Evolutionary conservation across 53 echinoderm and acorn worm species (phyloP), one percentile per base, ranked within the genome.

Genomic region (Luidia sarsii): DNA sequence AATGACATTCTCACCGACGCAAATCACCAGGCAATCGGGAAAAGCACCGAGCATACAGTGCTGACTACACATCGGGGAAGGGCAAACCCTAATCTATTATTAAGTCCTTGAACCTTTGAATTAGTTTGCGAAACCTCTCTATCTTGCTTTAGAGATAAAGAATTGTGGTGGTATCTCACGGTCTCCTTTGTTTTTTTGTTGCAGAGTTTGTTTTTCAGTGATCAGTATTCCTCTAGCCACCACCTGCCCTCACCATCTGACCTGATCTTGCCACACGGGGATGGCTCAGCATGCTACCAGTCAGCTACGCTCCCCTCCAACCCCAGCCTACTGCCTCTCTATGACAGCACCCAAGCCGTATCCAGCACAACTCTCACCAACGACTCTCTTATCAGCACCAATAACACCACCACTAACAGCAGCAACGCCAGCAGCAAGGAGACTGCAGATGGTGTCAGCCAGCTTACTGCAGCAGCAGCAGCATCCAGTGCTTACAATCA

Each of bases 181-280:
- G n/a, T n/a, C n/a, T n/a, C n/a, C n/a, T n/a, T n/a, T n/a, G n/a
- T n/a, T n/a, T n/a, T n/a, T n/a, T n/a, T n/a, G n/a, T n/a, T n/a
- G 5, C 59, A 57, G 59, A 25, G 35, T 63, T 36, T 63, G 18
- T 63, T 25, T 24, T 27, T 23, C 19, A 37, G 43, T 24, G 38
- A 25, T 13, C 32, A 46, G 43, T 77, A 60, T 29, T 61, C 77
- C 9, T 60, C 64, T 25, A 52, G 62, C 36, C 84, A 51, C 27
- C 60, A 84, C 11, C 73, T 84, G 19, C 53, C 73, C 20, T 84
- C 84, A n/a, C 73, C 84, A 11, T 38, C 64, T 15, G 69, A 84
- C 65, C 57, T 73, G 30, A 38, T 84, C 72, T 84, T 73, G 52
- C 70, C 83, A 18, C 82, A 41, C 14, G 61, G 51, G 32, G 43